Evolutionary conservation across 2,888 invertebrate genomes (phyloP).

Genomic region (Deilephila porcellus): DNA sequence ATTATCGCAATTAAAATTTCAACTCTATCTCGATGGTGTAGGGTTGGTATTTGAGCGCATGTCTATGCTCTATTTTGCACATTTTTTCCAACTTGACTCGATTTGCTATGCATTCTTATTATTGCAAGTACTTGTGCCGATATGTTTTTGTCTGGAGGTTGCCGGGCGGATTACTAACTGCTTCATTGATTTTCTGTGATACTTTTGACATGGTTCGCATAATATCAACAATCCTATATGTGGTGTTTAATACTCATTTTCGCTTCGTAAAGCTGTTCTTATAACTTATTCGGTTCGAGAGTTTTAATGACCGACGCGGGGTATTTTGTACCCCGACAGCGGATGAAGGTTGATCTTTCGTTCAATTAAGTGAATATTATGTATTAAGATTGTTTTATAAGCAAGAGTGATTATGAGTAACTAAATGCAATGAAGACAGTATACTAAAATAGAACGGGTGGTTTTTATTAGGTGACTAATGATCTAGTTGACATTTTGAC

Average conservation of each 20-base stretch:
- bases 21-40: conserved; percentile 6
- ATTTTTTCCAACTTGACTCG: conserved; percentile 36
- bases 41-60: neutral
- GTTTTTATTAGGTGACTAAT: too few relatives aligned
- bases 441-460: too few relatives aligned
- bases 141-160: conserved; percentile 37
- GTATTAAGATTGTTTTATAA: too few relatives aligned
- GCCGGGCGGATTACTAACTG: conserved; percentile 64
- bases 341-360: too few relatives aligned
- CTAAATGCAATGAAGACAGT: too few relatives aligned
- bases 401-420: too few relatives aligned
- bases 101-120: conserved; percentile 37
- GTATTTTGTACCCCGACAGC: too few relatives aligned
- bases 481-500: too few relatives aligned
- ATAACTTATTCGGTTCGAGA: neutral
- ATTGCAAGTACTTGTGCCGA: conserved; percentile 35
- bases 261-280: neutral
- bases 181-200: conserved; percentile 59
- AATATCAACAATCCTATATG: neutral
- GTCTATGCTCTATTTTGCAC: conserved; percentile 2
- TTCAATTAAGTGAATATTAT: too few relatives aligned
- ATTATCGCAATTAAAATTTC: neutral
- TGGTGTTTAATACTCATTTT: neutral
- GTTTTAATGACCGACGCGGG: too few relatives aligned
- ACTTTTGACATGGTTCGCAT: neutral